Percentiles rank a stretch among this genome's conserved stretches.
Evolutionary conservation across 92 coral and sea anemone species (phyloP).

Genomic region (Zoanthus gigantus): DNA sequence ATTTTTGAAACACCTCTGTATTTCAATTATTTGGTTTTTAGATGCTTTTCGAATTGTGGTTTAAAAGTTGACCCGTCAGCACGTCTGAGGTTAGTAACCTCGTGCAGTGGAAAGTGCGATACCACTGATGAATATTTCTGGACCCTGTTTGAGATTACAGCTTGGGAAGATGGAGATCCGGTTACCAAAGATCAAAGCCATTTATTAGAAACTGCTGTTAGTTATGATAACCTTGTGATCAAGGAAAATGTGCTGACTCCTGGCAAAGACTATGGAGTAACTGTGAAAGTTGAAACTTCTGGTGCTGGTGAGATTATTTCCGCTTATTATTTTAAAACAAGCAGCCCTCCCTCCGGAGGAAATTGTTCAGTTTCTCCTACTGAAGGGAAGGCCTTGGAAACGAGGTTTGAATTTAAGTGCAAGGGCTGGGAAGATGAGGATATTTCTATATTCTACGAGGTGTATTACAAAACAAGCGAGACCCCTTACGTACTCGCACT

Average conservation of each 20-base stretch:
- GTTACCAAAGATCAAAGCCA: not conserved
- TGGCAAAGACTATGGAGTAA: conserved; percentile 2
- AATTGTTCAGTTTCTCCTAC: conserved; percentile 65
- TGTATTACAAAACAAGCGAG: conserved; percentile 56
- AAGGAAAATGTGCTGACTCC: not conserved
- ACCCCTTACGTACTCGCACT: conserved; percentile 15
- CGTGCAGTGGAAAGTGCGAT: conserved; percentile 28
- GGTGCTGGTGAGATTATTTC: not conserved
- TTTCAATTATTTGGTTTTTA: not conserved
- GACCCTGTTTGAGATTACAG: conserved; percentile 1
- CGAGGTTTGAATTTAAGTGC: conserved; percentile 73
- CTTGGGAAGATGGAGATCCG: conserved; percentile 5
- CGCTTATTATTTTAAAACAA: conserved; percentile 26
- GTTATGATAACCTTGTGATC: conserved; percentile 14
- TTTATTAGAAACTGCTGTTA: conserved; percentile 1
- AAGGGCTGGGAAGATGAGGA: conserved; percentile 79
- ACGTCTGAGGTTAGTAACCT: conserved; percentile 8
- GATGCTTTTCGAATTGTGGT: conserved; percentile 42
- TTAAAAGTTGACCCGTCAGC: conserved; percentile 2
- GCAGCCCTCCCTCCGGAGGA: conserved; percentile 71
- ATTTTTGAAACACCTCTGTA: not conserved
- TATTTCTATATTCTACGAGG: conserved; percentile 69
- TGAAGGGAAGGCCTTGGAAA: conserved; percentile 64
- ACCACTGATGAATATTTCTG: not conserved
- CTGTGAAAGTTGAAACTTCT: not conserved